Conservation (phyloP, 2,113 vertebrate genomes). For the Cnemophilus loriae region DNA sequence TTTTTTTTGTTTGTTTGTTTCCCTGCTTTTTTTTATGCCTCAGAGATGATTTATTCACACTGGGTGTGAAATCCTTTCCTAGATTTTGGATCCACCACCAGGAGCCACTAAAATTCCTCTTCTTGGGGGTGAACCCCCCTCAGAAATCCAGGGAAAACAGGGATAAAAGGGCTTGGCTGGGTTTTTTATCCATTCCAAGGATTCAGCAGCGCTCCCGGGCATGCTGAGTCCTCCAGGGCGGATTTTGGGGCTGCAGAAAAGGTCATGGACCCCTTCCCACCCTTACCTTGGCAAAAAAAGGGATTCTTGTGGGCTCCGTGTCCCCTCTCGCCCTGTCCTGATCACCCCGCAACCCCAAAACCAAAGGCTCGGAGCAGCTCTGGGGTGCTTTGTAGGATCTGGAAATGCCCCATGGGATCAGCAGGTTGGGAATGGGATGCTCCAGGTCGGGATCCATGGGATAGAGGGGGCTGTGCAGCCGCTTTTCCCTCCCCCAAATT, state of each 20-base stretch:
- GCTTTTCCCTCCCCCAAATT: no score
- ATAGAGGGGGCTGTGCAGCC: no score
- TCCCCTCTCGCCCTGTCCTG: neutral
- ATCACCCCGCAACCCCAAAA: neutral
- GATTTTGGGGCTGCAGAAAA: neutral
- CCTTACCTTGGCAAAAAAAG: no score
- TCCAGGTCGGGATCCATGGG: no score
- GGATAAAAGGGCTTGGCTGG: neutral
- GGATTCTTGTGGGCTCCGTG: neutral
- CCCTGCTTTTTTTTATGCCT: neutral
- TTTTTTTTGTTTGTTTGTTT: neutral
- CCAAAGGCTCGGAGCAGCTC: neutral
- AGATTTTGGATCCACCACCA: fast-evolving
- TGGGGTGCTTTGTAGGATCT: neutral
- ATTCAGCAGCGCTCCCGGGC: fast-evolving
- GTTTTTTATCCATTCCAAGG: neutral
- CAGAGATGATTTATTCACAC: neutral
- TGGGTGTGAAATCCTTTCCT: neutral
- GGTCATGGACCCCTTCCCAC: neutral
- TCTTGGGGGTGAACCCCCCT: neutral
- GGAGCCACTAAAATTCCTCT: fast-evolving
- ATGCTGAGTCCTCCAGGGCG: fast-evolving
- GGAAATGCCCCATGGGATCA: neutral
- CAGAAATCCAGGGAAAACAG: fast-evolving
- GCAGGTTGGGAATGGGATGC: neutral